Base-by-base conservation (phyloP, 1,140 invertebrate genomes). In the Drosophila neocordata region DNA sequence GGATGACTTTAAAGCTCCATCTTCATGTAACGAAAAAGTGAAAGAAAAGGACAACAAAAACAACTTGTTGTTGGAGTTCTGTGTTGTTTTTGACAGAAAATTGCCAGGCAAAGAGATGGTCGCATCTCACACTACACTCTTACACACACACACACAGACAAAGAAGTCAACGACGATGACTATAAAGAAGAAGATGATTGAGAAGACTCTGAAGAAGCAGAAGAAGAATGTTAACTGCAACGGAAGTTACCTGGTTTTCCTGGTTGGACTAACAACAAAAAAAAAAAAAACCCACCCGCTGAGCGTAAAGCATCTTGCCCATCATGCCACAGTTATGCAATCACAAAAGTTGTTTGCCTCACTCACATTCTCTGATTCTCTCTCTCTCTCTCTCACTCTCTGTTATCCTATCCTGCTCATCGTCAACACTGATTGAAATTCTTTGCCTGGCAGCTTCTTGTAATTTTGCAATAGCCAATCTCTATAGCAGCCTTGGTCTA, bases 21-120 rank as follows among this genome's bases (percentile, higher is more conserved):
- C 9, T 2, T 11, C 6, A 31, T 31, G 27, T 31, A 31, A 31
- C 1, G 7, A 31, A 24, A 4, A 24, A 24, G 22, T 2, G 7
- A 31, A 31, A 31, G 6, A 48, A 48, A 48, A 48, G 9, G 9
- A 48, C 41, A 48, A 48, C 41, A 48, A 61, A 68, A 76, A 69
- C 74, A 78, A 79, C 66, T 80, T 75, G 56, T 77, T 35, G 31
- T 9, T 35, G 13, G 20, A 38, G 61, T 70, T 70, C 73, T 69
- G 75, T 68, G 79, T 83, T 83, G 79, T 75, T 83, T 79, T 79
- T 79, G 79, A 83, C 75, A 79, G 79, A 83, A 78, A 71, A 78
- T 78, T 78, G 79, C 71, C 56, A 51, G 63, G 41, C 41, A 3
- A 66, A 69, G 62, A 72, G 69, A 67, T 53, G 58, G 38, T 31